These are phyloP conservation scores for Ectropis grisescens DNA, from an alignment of 1,140 invertebrate species.

Conservation along the genomic window DNA sequence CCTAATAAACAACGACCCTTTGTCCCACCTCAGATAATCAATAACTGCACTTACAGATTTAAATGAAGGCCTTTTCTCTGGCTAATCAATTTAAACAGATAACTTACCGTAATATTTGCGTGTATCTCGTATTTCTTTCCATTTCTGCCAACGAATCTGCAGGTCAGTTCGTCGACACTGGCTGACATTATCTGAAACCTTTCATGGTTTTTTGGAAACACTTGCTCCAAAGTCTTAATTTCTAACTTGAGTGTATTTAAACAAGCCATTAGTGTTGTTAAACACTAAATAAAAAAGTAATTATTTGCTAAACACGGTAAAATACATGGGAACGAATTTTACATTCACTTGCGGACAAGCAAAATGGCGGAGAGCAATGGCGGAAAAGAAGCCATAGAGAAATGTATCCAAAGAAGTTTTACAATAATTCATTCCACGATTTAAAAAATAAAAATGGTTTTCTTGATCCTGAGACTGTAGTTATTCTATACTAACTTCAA, in stretches of 20 bases:
- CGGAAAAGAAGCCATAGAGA: too few species aligned
- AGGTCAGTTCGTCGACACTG: slow-evolving; percentile 97
- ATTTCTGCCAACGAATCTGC: slow-evolving; percentile 94
- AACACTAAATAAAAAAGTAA: slow-evolving; percentile 60
- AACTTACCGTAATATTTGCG: slow-evolving; percentile 97
- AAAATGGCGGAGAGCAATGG: slow-evolving; percentile 64
- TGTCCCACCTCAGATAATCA: slow-evolving; percentile 58
- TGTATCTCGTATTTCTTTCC: slow-evolving; percentile 97
- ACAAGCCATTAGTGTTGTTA: slow-evolving; percentile 89
- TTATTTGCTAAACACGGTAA: slow-evolving; percentile 48
- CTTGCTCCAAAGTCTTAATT: slow-evolving; percentile 95
- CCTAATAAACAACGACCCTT: slow-evolving; percentile 67
- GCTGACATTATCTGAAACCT: slow-evolving; percentile 97
- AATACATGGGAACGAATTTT: slow-evolving; percentile 60
- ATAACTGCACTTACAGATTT: slow-evolving; percentile 29
- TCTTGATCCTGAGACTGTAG: too few species aligned
- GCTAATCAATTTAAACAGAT: neutral
- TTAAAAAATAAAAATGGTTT: too few species aligned
- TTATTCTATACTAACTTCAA: too few species aligned
- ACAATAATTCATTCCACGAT: too few species aligned
- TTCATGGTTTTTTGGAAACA: slow-evolving; percentile 96
- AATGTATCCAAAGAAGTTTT: too few species aligned
- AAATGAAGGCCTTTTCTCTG: too few species aligned
- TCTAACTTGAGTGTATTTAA: slow-evolving; percentile 97
- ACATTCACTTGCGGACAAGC: slow-evolving; percentile 63